Conservation (phyloP, 2,113 vertebrate genomes). For the Strix aluco region DNA sequence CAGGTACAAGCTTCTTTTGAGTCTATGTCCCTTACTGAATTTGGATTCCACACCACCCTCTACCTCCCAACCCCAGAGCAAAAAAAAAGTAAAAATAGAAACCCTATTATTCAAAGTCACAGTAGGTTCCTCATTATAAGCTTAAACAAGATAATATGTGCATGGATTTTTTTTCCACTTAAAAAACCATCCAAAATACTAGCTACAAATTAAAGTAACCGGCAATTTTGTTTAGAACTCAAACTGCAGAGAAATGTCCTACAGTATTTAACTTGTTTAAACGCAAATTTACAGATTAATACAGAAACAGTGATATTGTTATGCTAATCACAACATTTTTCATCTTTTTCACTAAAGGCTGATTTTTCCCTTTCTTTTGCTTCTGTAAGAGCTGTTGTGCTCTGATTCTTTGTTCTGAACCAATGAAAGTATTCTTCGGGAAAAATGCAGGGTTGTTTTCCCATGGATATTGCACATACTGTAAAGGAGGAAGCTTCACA, state of each 20-base stretch:
- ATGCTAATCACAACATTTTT: constrained; percentile 8
- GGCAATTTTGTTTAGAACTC: background rate
- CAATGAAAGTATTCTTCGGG: fast-evolving
- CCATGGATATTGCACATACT: background rate
- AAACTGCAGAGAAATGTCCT: background rate
- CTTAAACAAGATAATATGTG: background rate
- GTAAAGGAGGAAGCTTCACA: background rate
- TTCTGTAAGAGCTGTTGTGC: background rate
- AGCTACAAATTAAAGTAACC: background rate
- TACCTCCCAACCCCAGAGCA: background rate
- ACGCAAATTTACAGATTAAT: constrained; percentile 15
- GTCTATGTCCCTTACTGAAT: background rate
- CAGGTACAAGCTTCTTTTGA: background rate
- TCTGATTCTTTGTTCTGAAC: background rate
- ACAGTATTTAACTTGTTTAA: background rate
- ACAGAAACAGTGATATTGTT: background rate
- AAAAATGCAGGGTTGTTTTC: background rate
- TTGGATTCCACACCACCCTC: background rate
- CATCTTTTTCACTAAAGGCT: background rate
- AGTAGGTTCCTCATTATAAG: background rate
- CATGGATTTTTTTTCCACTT: background rate
- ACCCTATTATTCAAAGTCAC: background rate
- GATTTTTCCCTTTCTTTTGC: background rate
- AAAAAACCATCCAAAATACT: background rate
- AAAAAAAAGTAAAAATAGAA: background rate